A percentile compares a stretch with the other conserved stretches of the same genome.
phyloP scores from a whole-genome alignment of 2,888 invertebrate genomes.

The Uropetala carovei region DNA sequence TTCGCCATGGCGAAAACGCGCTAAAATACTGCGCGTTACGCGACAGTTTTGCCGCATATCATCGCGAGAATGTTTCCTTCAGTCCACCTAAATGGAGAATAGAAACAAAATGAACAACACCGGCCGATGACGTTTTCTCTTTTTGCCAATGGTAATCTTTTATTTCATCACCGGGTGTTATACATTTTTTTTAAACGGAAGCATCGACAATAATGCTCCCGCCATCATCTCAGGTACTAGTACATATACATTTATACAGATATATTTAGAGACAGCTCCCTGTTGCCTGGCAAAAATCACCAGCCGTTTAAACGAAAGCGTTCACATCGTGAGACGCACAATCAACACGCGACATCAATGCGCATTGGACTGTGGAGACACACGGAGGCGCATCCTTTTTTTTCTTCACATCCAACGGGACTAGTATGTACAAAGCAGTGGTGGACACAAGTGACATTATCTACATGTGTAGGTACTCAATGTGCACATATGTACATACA shows the following conservation, averaged over 20 bases:
- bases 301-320: neutral
- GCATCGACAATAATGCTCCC: neutral
- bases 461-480: neutral
- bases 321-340: neutral
- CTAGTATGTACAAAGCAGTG: conserved; percentile 46
- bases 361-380: neutral
- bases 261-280: conserved; percentile 20
- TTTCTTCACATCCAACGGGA: conserved; percentile 24
- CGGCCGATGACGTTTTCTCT: neutral
- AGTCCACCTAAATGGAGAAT: too few species aligned
- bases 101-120: neutral
- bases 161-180: conserved; percentile 50
- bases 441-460: conserved; percentile 1
- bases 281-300: conserved; percentile 10
- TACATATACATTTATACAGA: conserved; percentile 15
- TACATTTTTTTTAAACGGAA: conserved; percentile 44
- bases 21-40: neutral
- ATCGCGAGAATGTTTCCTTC: neutral
- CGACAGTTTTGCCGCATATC: neutral
- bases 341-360: neutral
- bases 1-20: neutral
- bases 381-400: neutral
- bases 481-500: neutral
- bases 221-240: conserved; percentile 61
- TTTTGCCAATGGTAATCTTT: conserved; percentile 37